Conservation (phyloP, 1,140 invertebrate species). For the Zaprionus inermis region DNA sequence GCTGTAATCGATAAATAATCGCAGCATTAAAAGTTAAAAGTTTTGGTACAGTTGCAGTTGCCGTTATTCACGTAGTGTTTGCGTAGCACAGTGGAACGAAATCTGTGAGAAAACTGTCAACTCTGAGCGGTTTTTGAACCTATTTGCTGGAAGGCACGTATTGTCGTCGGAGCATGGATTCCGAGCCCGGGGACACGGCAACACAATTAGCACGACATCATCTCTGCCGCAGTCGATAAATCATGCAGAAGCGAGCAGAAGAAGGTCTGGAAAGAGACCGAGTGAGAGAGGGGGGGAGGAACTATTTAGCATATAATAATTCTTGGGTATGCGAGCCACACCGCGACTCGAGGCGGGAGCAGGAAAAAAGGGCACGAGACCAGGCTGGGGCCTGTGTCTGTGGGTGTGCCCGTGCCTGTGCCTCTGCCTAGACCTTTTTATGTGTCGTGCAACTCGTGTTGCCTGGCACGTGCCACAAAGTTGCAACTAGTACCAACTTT, state of each 20-base stretch:
- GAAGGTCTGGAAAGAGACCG: no score
- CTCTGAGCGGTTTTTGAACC: slow-evolving; percentile 11
- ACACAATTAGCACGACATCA: slow-evolving; percentile 53
- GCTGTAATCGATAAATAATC: no score
- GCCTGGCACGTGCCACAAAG: slow-evolving; percentile 46
- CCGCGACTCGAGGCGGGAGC: not conserved
- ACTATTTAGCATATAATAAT: slow-evolving; percentile 50
- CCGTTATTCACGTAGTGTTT: not conserved
- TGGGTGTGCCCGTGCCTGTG: not conserved
- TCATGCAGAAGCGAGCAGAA: no score
- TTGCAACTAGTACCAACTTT: slow-evolving; percentile 24
- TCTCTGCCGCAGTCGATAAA: slow-evolving; percentile 42
- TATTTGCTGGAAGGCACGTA: slow-evolving; percentile 36
- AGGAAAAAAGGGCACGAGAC: not conserved
- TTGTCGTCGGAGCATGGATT: not conserved
- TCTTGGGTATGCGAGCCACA: slow-evolving; percentile 29
- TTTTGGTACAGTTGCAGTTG: not conserved
- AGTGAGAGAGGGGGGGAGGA: not conserved
- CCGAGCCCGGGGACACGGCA: slow-evolving; percentile 9
- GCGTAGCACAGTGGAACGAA: not conserved
- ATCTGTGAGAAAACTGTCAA: slow-evolving; percentile 37
- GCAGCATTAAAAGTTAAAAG: no score
- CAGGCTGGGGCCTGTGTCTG: not conserved
- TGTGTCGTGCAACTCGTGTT: slow-evolving; percentile 35
- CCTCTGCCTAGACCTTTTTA: not conserved